phyloP scores from a whole-genome alignment of 2,888 invertebrate genomes.

The Polietes domitor region DNA sequence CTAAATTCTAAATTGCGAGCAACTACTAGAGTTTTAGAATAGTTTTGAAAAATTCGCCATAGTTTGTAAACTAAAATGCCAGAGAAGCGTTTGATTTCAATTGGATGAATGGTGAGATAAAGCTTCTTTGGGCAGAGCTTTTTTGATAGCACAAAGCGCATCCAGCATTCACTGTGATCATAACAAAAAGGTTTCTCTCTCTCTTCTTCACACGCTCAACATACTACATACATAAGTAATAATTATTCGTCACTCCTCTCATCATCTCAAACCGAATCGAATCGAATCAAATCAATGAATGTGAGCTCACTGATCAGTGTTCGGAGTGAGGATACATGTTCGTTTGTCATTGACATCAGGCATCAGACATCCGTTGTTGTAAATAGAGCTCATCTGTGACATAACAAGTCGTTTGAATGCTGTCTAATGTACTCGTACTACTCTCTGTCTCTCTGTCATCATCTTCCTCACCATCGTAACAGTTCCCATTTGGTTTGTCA shows the following conservation, averaged over 20 bases:
- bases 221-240: background rate
- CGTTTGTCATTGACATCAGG: constrained; percentile 18
- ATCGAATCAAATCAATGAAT: no score
- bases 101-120: constrained; percentile 66
- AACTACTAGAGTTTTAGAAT: constrained; percentile 25
- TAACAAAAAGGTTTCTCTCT: constrained; percentile 27
- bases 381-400: constrained; percentile 23
- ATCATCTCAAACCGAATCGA: background rate
- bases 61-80: constrained; percentile 2
- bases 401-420: constrained; percentile 17
- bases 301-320: background rate
- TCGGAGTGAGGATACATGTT: constrained; percentile 20
- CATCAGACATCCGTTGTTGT: constrained; percentile 21
- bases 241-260: background rate
- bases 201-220: constrained; percentile 1
- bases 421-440: background rate
- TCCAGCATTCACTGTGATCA: background rate
- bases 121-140: constrained; percentile 40
- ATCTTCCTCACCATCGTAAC: background rate
- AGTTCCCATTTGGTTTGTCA: background rate
- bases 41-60: background rate
- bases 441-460: background rate
- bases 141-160: background rate
- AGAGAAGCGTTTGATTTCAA: constrained; percentile 14
- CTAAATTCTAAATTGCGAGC: constrained; percentile 25